Evolutionary conservation across 2,888 invertebrate genomes (phyloP).

Genomic region (Spatulosminthurus flaviceps): DNA sequence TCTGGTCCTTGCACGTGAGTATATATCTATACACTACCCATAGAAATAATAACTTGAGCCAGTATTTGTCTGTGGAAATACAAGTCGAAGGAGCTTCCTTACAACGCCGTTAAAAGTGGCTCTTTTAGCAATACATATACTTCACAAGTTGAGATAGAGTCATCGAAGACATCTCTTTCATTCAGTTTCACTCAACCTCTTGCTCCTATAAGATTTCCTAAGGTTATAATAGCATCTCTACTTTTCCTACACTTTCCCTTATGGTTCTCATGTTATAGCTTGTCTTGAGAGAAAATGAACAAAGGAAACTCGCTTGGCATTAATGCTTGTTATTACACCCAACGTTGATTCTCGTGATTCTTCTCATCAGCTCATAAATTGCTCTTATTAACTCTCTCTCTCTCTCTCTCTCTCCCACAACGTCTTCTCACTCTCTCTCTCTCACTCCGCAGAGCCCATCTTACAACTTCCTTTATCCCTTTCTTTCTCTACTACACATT

Average conservation of each 20-base stretch:
- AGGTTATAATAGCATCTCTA: constrained; percentile 2
- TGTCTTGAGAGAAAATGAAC: constrained; percentile 25
- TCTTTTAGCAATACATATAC: too few relatives aligned
- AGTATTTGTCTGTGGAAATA: too few relatives aligned
- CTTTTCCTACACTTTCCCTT: background rate
- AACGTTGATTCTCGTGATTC: constrained; percentile 40
- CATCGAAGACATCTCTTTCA: constrained; percentile 26
- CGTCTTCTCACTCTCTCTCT: constrained; percentile 27
- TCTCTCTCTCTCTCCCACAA: too few relatives aligned
- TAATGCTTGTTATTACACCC: constrained; percentile 32
- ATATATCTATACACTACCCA: too few relatives aligned
- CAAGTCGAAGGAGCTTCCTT: too few relatives aligned
- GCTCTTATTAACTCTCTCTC: constrained; percentile 41
- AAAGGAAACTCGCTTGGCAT: constrained; percentile 25
- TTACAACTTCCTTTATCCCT: constrained; percentile 14
- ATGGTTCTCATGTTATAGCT: background rate
- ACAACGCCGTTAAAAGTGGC: too few relatives aligned
- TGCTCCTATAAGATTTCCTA: background rate
- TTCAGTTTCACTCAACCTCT: background rate
- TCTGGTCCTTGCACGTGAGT: too few relatives aligned
- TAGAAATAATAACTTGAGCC: too few relatives aligned
- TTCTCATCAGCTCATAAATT: constrained; percentile 40
- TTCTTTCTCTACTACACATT: constrained; percentile 7
- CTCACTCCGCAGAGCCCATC: background rate
- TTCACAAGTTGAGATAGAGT: too few relatives aligned